phyloP scores from a whole-genome alignment of 1,140 invertebrate genomes.

The Sitodiplosis mosellana region DNA sequence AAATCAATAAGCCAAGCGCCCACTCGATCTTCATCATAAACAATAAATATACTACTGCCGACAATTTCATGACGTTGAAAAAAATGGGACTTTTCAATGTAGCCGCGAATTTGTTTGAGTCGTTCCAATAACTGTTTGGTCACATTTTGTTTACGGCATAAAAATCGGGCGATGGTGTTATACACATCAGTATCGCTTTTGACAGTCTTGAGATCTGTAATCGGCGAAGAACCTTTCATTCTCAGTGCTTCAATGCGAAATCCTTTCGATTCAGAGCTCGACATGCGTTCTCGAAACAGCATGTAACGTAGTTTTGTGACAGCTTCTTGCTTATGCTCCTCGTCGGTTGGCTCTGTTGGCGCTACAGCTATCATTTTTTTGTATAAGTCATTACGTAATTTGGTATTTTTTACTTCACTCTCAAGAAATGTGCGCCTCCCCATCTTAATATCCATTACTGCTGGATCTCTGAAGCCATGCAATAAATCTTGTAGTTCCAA shows the following conservation, averaged over 20 bases:
- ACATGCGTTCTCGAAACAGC: conserved; percentile 85
- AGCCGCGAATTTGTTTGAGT: conserved; percentile 54
- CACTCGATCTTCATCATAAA: conserved; percentile 71
- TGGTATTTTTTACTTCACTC: conserved; percentile 74
- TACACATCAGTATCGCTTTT: conserved; percentile 58
- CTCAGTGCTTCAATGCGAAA: conserved; percentile 95
- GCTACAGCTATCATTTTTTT: conserved; percentile 90
- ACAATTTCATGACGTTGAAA: conserved; percentile 85
- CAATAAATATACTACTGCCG: conserved; percentile 85
- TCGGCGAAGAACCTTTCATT: conserved; percentile 47
- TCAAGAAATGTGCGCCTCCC: conserved; percentile 85
- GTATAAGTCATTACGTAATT: conserved; percentile 59
- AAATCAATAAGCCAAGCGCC: conserved; percentile 95
- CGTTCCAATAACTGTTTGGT: conserved; percentile 48
- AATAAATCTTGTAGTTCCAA: conserved; percentile 80
- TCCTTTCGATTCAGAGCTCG: conserved; percentile 78
- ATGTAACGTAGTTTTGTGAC: conserved; percentile 90
- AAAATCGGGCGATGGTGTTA: conserved; percentile 60
- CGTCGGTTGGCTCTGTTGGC: conserved; percentile 60
- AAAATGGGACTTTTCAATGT: conserved; percentile 70
- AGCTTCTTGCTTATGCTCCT: conserved; percentile 56
- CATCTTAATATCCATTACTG: conserved; percentile 88
- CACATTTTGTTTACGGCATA: conserved; percentile 45
- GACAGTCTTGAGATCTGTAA: conserved; percentile 60
- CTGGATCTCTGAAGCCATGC: conserved; percentile 65